Conservation (phyloP, 1,140 invertebrate species). For the Macrosteles quadrilineatus region DNA sequence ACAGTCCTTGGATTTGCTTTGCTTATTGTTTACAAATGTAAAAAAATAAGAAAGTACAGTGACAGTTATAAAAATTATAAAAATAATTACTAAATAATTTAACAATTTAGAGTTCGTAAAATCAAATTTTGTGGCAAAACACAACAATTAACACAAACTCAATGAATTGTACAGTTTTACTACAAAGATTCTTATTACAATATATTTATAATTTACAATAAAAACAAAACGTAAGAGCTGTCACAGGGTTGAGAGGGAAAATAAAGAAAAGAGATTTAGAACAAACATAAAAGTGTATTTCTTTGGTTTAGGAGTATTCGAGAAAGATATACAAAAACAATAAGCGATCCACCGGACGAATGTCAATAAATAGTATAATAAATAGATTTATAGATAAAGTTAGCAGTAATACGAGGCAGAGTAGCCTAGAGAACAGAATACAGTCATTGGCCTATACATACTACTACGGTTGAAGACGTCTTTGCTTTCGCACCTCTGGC, state of each 20-base stretch:
- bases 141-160: too few species aligned
- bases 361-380: constrained; percentile 26
- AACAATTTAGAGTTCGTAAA: too few species aligned
- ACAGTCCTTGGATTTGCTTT: constrained; percentile 15
- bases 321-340: constrained; percentile 24
- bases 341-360: constrained; percentile 17
- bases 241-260: constrained; percentile 8
- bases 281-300: constrained; percentile 31
- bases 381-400: constrained; percentile 38
- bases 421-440: constrained; percentile 60
- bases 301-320: constrained; percentile 25
- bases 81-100: too few species aligned
- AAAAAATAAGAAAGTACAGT: too few species aligned
- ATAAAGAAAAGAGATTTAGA: constrained; percentile 30
- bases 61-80: too few species aligned
- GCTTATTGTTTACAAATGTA: constrained; percentile 11
- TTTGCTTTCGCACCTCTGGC: constrained; percentile 81
- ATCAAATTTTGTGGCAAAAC: too few species aligned
- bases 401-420: constrained; percentile 62
- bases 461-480: constrained; percentile 65
- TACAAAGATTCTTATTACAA: too few species aligned
- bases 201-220: too few species aligned
- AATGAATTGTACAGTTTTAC: too few species aligned
- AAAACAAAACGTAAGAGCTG: too few species aligned
- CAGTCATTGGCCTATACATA: constrained; percentile 61